These are phyloP conservation scores for Antheraea pernyi DNA, from an alignment of 1,140 invertebrate species.

Conservation along the genomic window DNA sequence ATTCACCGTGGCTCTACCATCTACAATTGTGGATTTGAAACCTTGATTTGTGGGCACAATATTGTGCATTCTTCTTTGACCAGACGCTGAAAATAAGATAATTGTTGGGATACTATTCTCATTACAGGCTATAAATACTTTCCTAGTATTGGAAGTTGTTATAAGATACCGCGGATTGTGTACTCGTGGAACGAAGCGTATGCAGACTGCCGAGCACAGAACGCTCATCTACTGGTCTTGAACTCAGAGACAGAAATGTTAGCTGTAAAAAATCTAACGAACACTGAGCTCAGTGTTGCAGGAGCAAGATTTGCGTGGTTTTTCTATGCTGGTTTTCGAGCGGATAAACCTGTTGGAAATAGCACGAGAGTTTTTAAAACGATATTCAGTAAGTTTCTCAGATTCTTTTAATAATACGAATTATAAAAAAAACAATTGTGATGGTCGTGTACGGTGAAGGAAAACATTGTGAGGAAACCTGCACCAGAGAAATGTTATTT, in stretches of 20 bases:
- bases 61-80: not conserved
- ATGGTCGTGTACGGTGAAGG: no score
- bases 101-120: not conserved
- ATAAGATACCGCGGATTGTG: constrained; percentile 40
- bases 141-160: constrained; percentile 45
- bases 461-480: no score
- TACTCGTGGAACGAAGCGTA: constrained; percentile 56
- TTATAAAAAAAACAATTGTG: no score
- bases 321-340: constrained; percentile 47
- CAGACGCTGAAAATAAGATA: not conserved
- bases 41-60: no score
- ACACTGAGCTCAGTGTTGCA: not conserved
- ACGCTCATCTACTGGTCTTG: constrained; percentile 53
- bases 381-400: constrained; percentile 49
- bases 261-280: constrained; percentile 33
- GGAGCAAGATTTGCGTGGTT: constrained; percentile 26
- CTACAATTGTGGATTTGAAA: no score
- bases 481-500: no score
- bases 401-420: no score
- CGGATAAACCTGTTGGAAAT: constrained; percentile 23
- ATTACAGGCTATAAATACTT: constrained; percentile 45
- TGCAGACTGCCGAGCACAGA: constrained; percentile 41
- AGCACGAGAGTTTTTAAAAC: constrained; percentile 43
- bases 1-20: no score
- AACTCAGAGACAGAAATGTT: constrained; percentile 50